Evolutionary conservation across 92 coral and sea anemone genomes (phyloP), one percentile per base, ranked within the genome.

Genomic region (Nematostella vectensis): DNA sequence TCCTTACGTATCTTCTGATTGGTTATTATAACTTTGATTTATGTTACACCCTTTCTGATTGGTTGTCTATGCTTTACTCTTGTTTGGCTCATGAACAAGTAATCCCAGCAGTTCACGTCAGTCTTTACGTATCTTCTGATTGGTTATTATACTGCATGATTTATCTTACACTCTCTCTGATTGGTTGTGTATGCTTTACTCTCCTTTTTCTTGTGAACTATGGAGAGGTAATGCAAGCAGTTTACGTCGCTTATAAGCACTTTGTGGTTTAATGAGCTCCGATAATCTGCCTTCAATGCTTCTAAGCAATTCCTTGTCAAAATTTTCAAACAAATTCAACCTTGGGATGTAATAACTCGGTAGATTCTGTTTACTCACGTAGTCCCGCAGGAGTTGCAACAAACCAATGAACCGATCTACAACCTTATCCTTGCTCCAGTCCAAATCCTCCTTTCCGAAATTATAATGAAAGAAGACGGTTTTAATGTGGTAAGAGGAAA

Each of bases 401-500:
- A 75, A 30, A 1, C 29, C 70, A 1, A 27, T 25, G 29, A 67
- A 58, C 49, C 81, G 55, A 11, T 45, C 66, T 11, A 22, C 68
- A 15, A 75, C 44, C 43, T 11, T 51, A 27, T 43, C 4, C n/a
- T 37, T 38, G 1, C 31, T n/a, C 81, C 81, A 75, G 12, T 67
- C 25, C 0, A 47, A 33, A 17, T 40, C 10, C 3, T 37, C 60
- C 27, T 63, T 29, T 16, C 37, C 60, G 30, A 67, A 67, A 26
- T 61, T 69, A 63, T 79, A 84, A 31, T 61, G 73, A 23, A 84
- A 70, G 22, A 84, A 84, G 10, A 65, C 77, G 39, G 94, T 74
- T 36, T 84, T 79, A 11, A 84, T 31, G 65, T 84, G 94, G 61
- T 79, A 74, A 11, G 79, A 72, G 23, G 83, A 68, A 24, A 84